A percentile compares a stretch with the other conserved stretches of the same genome.
These are phyloP conservation scores for Phyto melanocephala DNA, from an alignment of 2,888 invertebrate genomes.

Conservation along the genomic window DNA sequence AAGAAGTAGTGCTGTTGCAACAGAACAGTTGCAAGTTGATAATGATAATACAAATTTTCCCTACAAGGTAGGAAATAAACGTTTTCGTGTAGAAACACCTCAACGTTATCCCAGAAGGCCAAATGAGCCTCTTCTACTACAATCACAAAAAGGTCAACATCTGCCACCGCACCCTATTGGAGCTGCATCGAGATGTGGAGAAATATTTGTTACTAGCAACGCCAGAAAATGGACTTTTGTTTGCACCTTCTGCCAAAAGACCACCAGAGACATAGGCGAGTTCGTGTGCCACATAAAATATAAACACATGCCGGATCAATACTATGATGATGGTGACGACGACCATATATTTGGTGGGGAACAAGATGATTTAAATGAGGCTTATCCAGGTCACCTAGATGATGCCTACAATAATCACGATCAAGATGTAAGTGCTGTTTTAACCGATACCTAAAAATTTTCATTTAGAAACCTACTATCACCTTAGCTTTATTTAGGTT, in stretches of 20 bases:
- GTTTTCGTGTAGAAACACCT: constrained; percentile 20
- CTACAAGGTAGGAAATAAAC: constrained; percentile 21
- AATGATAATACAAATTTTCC: background rate
- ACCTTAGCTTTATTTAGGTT: background rate
- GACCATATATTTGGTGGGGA: constrained; percentile 44
- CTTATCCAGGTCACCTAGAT: constrained; percentile 1
- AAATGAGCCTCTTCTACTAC: background rate
- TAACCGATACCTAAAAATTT: background rate
- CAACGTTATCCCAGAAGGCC: background rate
- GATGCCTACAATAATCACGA: constrained; percentile 60
- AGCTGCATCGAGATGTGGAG: constrained; percentile 66
- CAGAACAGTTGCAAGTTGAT: constrained; percentile 10
- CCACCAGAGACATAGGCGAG: constrained; percentile 69
- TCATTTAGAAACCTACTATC: background rate
- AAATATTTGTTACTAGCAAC: constrained; percentile 70
- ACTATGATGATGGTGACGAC: constrained; percentile 49
- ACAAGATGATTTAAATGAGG: constrained; percentile 19
- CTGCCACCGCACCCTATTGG: background rate
- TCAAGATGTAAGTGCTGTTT: constrained; percentile 66
- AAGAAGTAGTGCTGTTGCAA: background rate
- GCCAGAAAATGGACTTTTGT: constrained; percentile 71
- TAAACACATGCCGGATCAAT: constrained; percentile 66
- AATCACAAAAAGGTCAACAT: background rate
- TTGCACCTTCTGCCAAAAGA: constrained; percentile 70
- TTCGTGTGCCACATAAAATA: constrained; percentile 70